Conservation (phyloP, 2,113 vertebrate genomes). For the Mustela nigripes region DNA sequence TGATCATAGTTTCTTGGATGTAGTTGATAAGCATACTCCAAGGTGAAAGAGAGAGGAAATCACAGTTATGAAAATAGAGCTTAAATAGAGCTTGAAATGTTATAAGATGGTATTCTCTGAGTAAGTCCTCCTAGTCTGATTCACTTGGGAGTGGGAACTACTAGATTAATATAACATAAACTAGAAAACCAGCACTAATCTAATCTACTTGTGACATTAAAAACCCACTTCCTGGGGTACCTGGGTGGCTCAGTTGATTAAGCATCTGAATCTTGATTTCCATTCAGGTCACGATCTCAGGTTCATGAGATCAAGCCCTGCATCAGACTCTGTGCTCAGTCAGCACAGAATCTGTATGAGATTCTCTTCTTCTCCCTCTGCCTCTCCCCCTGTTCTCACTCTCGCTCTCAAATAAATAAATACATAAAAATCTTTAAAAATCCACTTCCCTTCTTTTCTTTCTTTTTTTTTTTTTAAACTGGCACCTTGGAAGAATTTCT, state of each 20-base stretch:
- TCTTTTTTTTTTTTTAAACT: background rate
- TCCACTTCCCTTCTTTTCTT: background rate
- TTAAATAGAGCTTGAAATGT: background rate
- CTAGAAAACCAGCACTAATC: background rate
- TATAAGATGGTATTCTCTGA: background rate
- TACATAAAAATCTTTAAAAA: constrained; percentile 8
- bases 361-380: background rate
- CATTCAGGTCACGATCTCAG: background rate
- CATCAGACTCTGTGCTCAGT: background rate
- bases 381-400: background rate
- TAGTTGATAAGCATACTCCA: background rate
- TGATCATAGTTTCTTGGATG: background rate
- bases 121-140: background rate
- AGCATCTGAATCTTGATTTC: background rate
- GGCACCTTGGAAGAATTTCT: background rate
- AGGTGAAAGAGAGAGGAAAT: background rate
- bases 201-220: background rate
- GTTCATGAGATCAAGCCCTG: background rate
- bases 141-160: background rate
- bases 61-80: background rate
- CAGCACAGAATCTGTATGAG: background rate
- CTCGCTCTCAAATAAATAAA: background rate
- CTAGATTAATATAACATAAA: background rate
- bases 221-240: background rate
- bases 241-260: background rate